phyloP scores from a whole-genome alignment of 1,140 invertebrate species.

The Drosophila aff. region DNA sequence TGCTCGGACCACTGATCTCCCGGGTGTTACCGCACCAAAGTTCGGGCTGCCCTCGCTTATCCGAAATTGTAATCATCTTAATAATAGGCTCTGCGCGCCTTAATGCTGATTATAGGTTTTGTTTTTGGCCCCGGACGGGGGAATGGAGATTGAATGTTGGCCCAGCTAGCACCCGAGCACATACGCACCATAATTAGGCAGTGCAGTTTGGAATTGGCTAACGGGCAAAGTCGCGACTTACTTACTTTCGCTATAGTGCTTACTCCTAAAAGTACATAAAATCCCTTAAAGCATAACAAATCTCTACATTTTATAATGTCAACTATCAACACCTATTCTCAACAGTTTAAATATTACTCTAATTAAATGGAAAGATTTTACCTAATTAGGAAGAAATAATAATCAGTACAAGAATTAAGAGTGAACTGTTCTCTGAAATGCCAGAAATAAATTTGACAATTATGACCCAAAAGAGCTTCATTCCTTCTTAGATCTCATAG shows the following conservation, averaged over 20 bases:
- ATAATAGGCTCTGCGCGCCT: conserved; percentile 61
- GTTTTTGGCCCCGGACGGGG: conserved; percentile 23
- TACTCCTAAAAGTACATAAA: background rate
- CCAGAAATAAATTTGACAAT: too few relatives aligned
- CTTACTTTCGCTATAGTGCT: conserved; percentile 35
- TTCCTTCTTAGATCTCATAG: too few relatives aligned
- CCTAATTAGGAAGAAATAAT: too few relatives aligned
- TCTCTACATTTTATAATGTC: background rate
- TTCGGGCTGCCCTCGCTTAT: conserved; percentile 58
- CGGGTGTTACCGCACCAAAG: conserved; percentile 59
- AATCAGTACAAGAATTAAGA: too few relatives aligned
- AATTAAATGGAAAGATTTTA: background rate
- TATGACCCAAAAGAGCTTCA: too few relatives aligned
- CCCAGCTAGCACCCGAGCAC: conserved; percentile 14
- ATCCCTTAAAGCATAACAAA: background rate
- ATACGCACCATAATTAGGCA: conserved; percentile 70
- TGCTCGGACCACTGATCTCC: conserved; percentile 6
- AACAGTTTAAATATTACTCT: background rate
- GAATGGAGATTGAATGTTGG: conserved; percentile 36
- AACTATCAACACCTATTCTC: background rate
- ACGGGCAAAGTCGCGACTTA: conserved; percentile 27
- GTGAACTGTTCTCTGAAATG: too few relatives aligned
- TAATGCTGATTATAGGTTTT: conserved; percentile 72
- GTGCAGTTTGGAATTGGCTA: conserved; percentile 31
- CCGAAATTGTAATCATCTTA: conserved; percentile 75